Conservation (phyloP, 2,888 invertebrate genomes). For the Colostygia pectinataria region DNA sequence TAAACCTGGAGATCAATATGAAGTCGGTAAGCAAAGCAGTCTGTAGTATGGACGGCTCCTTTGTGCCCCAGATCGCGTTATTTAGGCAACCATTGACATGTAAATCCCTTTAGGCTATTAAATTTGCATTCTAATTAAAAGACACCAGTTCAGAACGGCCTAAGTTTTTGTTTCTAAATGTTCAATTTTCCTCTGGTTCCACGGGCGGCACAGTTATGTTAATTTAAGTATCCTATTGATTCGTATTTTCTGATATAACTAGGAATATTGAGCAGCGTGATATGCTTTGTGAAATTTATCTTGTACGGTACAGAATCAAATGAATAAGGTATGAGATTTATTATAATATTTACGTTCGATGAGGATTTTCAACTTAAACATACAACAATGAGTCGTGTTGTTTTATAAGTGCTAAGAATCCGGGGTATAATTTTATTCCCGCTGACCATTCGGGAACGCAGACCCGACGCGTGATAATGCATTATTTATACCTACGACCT, state of each 20-base stretch:
- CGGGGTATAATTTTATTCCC: slow-evolving; percentile 68
- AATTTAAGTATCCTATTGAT: slow-evolving; percentile 25
- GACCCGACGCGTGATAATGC: slow-evolving; percentile 78
- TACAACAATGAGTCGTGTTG: slow-evolving; percentile 44
- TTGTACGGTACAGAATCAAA: slow-evolving; percentile 32
- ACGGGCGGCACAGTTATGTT: slow-evolving; percentile 16
- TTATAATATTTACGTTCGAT: slow-evolving; percentile 37
- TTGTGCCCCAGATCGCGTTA: slow-evolving; percentile 73
- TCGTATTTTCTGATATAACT: slow-evolving; percentile 18
- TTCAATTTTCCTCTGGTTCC: slow-evolving; percentile 25
- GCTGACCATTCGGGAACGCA: slow-evolving; percentile 52
- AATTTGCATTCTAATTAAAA: slow-evolving; percentile 82
- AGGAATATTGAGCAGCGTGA: slow-evolving; percentile 19
- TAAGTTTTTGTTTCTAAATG: slow-evolving; percentile 50
- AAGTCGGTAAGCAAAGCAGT: slow-evolving; percentile 50
- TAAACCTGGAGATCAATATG: slow-evolving; percentile 63
- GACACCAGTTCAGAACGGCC: slow-evolving; percentile 58
- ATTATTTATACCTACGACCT: slow-evolving; percentile 76
- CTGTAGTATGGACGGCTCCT: slow-evolving; percentile 50
- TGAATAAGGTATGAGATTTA: slow-evolving; percentile 37
- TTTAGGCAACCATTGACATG: slow-evolving; percentile 79
- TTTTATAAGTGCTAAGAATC: slow-evolving; percentile 55
- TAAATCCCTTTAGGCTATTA: slow-evolving; percentile 78
- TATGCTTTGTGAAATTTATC: slow-evolving; percentile 31
- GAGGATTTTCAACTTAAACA: slow-evolving; percentile 30